Evolutionary conservation across 1,140 invertebrate species (phyloP), one percentile per base, ranked within the genome.

Genomic region (Galleria mellonella): DNA sequence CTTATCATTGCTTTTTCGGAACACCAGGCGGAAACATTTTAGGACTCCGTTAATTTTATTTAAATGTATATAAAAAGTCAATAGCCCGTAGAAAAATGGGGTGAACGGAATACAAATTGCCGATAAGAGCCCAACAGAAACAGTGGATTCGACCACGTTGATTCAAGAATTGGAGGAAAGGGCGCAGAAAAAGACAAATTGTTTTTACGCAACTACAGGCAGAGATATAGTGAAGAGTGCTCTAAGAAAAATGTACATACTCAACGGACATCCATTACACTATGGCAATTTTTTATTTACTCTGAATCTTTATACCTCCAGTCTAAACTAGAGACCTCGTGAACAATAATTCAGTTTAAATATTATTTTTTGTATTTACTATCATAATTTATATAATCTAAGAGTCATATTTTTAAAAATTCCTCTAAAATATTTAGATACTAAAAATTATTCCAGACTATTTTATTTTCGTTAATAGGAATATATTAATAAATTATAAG

Each of bases 131-230:
- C 32, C 38, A 37, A 35, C 53, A 43, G 28, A 60, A 52, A 59
- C 46, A 55, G 48, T 52, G 35, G 52, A 58, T 59, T 57, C 45
- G 50, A 56, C 39, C 51, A 56, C 44, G 50, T 55, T 55, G 52
- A 52, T 53, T 53, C 44, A 51, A 47, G 47, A 51, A 47, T 59
- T 44, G 11, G 47, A 40, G 46, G 42, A 36, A 28, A 38, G 45
- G 44, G 48, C 47, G 53, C 49, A 40, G 46, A 49, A 52, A 50
- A 48, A 59, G 55, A 62, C 38, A 53, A 59, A 62, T 62, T 43
- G 39, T 37, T 43, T 48, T 33, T 31, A 47, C 46, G 37, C 41
- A 46, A 39, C 47, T 44, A 32, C 35, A 32, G 51, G 51, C 55
- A 55, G 44, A 55, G 60, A 58, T 53, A 33, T 54, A 57, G 43